phyloP scores from a whole-genome alignment of 2,113 vertebrate genomes.

The Hypocryptadius cinnamomeus region DNA sequence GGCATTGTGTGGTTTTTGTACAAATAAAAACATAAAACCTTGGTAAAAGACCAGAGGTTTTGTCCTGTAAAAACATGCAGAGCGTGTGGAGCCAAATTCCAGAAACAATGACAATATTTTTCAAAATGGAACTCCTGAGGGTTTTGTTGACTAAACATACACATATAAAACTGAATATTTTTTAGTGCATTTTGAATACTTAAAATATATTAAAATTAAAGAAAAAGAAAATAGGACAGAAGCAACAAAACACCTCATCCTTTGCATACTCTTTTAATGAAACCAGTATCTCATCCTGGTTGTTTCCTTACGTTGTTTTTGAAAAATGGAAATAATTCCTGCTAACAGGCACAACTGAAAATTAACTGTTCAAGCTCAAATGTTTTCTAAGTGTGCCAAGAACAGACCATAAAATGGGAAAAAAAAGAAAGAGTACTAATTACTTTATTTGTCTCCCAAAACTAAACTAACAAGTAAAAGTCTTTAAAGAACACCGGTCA shows the following conservation, averaged over 20 bases:
- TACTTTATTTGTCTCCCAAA: conserved; percentile 23
- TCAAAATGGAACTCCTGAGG: not conserved
- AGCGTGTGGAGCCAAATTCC: not conserved
- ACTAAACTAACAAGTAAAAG: conserved; percentile 4
- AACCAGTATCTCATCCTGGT: not conserved
- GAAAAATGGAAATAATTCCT: conserved; percentile 25
- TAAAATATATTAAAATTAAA: not conserved
- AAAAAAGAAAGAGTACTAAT: not conserved
- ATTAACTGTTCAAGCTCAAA: not conserved
- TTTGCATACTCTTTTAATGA: conserved; percentile 2
- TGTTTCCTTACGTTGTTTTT: not conserved
- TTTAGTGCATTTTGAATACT: not conserved
- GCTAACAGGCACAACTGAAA: conserved; percentile 21
- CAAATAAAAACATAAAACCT: not conserved
- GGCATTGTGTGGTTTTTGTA: not conserved
- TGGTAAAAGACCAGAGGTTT: not conserved
- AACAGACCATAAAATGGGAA: not conserved
- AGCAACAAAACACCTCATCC: not conserved
- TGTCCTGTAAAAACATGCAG: not conserved
- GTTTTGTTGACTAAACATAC: not conserved
- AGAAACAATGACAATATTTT: not conserved
- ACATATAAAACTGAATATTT: not conserved
- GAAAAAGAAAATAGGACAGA: not conserved
- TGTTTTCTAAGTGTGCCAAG: not conserved
- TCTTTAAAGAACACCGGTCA: conserved; percentile 16